Conservation (phyloP, 2,797 vertebrate species). For the Chelon labrosus region DNA sequence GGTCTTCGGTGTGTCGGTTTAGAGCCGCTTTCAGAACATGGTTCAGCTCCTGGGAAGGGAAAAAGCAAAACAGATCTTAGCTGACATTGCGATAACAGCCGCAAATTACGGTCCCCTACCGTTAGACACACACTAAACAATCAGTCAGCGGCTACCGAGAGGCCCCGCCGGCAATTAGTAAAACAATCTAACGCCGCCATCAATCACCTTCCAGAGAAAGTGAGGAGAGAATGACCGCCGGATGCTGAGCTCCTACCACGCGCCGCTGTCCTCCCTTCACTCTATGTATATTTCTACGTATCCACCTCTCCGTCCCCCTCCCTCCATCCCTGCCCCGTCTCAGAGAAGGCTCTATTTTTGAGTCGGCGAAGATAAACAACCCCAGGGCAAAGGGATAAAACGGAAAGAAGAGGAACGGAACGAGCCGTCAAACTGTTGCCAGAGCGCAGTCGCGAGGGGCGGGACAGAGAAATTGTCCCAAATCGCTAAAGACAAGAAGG, state of each 20-base stretch:
- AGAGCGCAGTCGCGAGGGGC: conserved; percentile 21
- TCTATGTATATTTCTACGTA: conserved; percentile 52
- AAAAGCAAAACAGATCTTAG: conserved; percentile 13
- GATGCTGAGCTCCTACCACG: conserved; percentile 29
- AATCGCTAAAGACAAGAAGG: conserved; percentile 65
- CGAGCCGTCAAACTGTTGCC: conserved; percentile 47
- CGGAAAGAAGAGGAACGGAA: background rate
- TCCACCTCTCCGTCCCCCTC: conserved; percentile 50
- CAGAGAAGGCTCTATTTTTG: conserved; percentile 66
- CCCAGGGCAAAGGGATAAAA: conserved; percentile 32
- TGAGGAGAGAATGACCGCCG: conserved; percentile 23
- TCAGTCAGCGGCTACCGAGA: background rate
- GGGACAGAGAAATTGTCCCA: conserved; percentile 48
- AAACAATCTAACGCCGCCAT: conserved; percentile 43
- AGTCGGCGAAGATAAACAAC: conserved; percentile 57
- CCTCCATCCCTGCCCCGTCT: conserved; percentile 47
- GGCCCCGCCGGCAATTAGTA: conserved; percentile 59
- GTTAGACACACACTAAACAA: conserved; percentile 5
- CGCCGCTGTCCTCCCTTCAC: conserved; percentile 40
- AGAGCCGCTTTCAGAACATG: conserved; percentile 64
- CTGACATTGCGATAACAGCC: conserved; percentile 1
- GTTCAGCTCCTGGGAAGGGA: conserved; percentile 68
- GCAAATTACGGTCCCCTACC: conserved; percentile 6
- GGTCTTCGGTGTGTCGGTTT: conserved; percentile 58
- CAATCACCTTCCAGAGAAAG: conserved; percentile 60